Percentiles rank a stretch among this genome's conserved stretches.
Conservation (phyloP, 2,888 invertebrate species). For the Stenodera caucasica region DNA sequence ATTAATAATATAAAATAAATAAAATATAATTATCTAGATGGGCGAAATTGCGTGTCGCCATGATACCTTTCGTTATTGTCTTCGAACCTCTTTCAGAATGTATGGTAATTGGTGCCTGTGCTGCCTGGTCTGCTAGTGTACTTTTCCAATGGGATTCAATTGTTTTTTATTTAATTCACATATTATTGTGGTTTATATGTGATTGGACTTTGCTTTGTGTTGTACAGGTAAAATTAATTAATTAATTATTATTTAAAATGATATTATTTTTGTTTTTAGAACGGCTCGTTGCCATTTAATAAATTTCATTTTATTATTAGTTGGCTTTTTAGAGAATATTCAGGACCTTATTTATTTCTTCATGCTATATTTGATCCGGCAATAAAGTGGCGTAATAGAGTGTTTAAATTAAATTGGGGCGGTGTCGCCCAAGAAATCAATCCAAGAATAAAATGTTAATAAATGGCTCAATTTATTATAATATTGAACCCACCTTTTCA, state of each 20-base stretch:
- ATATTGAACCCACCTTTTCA: constrained; percentile 22
- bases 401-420: constrained; percentile 93
- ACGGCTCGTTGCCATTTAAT: constrained; percentile 87
- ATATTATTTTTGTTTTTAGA: constrained; percentile 60
- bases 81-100: constrained; percentile 96
- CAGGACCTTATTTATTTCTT: constrained; percentile 86
- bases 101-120: constrained; percentile 87
- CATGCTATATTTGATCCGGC: constrained; percentile 85
- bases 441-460: constrained; percentile 68
- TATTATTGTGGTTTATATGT: constrained; percentile 91
- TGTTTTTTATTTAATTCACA: constrained; percentile 90
- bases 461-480: neutral
- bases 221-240: constrained; percentile 66
- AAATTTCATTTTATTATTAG: constrained; percentile 93
- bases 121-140: constrained; percentile 82
- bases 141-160: constrained; percentile 87
- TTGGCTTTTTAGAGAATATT: constrained; percentile 92
- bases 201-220: constrained; percentile 91
- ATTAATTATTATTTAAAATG: neutral
- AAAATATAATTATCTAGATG: constrained; percentile 63
- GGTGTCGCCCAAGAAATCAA: constrained; percentile 89
- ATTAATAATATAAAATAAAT: constrained; percentile 10
- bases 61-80: constrained; percentile 89
- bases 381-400: constrained; percentile 91
- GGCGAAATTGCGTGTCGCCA: constrained; percentile 93